These are phyloP conservation scores for Aplidium turbinatum DNA, from an alignment of 23 tunicate genomes.

Conservation along the genomic window DNA sequence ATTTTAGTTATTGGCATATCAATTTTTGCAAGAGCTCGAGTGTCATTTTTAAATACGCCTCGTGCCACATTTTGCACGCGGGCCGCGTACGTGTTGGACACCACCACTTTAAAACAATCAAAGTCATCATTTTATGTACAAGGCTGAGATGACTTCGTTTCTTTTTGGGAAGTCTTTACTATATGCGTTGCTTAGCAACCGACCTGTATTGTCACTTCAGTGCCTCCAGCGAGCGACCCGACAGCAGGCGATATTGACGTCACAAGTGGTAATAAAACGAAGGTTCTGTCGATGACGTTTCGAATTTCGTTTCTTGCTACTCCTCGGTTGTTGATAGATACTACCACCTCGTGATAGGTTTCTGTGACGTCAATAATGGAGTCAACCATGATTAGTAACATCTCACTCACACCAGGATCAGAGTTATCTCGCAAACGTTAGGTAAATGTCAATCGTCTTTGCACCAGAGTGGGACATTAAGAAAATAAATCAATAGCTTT, in stretches of 20 bases:
- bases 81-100: too few species aligned
- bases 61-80: not conserved
- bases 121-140: not conserved
- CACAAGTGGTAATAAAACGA: conserved; percentile 32
- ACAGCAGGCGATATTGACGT: conserved; percentile 21
- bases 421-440: too few species aligned
- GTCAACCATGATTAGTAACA: too few species aligned
- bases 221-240: conserved; percentile 52
- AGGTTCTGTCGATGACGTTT: conserved; percentile 1
- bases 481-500: too few species aligned
- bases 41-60: too few species aligned
- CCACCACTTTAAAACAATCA: not conserved
- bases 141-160: too few species aligned
- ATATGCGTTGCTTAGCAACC: not conserved
- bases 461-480: too few species aligned
- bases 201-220: conserved; percentile 55
- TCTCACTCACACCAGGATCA: too few species aligned
- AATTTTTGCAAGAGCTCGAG: too few species aligned
- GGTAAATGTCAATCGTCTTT: too few species aligned
- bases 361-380: too few species aligned
- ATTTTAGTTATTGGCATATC: not conserved
- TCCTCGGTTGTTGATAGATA: conserved; percentile 15
- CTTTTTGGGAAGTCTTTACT: too few species aligned
- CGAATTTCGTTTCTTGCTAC: conserved; percentile 23
- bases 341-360: not conserved